Percentiles rank a stretch among this genome's conserved stretches.
Conservation (phyloP, 2,113 vertebrate species). For the Calonectris borealis region DNA sequence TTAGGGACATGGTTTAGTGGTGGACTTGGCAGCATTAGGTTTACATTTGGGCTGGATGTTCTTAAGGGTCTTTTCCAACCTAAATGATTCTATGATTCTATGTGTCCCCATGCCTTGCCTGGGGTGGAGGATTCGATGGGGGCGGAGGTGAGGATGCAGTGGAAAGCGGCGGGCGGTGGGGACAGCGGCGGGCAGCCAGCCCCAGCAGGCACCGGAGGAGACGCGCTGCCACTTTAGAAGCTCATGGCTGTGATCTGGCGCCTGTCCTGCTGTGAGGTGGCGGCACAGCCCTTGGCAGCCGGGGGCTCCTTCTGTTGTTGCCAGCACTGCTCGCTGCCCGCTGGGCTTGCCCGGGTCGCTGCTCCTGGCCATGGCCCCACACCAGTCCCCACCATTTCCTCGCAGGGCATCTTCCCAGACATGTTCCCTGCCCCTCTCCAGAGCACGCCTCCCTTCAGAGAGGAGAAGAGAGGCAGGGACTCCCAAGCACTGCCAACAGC, state of each 20-base stretch:
- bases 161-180: accelerated
- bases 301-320: not conserved
- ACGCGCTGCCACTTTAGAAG: accelerated
- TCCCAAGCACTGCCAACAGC: not conserved
- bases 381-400: not conserved
- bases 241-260: not conserved
- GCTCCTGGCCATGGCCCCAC: not conserved
- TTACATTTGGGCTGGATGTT: not conserved
- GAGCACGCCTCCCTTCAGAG: not conserved
- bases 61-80: not conserved
- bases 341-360: not conserved
- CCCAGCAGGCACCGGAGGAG: accelerated
- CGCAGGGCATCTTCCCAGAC: not conserved
- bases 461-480: not conserved
- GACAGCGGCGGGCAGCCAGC: not conserved
- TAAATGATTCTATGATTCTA: not conserved
- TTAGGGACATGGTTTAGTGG: not conserved
- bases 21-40: not conserved
- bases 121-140: not conserved
- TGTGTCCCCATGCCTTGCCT: not conserved
- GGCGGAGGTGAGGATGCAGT: not conserved
- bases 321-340: not conserved
- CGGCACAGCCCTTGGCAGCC: not conserved
- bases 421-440: accelerated
- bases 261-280: not conserved